Percentiles rank a stretch among this genome's conserved stretches.
Evolutionary conservation across 2,888 invertebrate species (phyloP).

Genomic region (Hydraecia micacea): DNA sequence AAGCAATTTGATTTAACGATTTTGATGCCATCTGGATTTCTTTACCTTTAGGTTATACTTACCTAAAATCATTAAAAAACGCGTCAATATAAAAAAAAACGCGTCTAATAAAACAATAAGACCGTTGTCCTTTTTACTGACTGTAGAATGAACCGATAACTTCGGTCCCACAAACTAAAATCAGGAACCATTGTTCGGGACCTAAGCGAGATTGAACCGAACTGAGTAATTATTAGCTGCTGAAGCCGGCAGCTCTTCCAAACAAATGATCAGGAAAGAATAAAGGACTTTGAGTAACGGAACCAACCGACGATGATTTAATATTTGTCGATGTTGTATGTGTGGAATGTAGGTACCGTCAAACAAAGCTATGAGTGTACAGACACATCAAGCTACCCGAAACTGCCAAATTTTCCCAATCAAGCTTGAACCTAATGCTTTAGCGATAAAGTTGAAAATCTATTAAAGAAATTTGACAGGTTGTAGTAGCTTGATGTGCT

Average conservation of each 20-base stretch:
- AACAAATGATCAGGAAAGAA: constrained; percentile 56
- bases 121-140: neutral
- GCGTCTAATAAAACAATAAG: neutral
- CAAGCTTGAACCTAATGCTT: no score
- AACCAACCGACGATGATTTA: constrained; percentile 37
- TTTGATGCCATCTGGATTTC: neutral
- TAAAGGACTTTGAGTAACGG: constrained; percentile 30
- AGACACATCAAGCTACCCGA: neutral
- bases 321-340: constrained; percentile 41
- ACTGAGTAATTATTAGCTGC: constrained; percentile 51
- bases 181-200: constrained; percentile 33
- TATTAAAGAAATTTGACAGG: no score
- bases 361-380: constrained; percentile 4
- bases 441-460: no score
- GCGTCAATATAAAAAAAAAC: no score
- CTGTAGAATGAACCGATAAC: constrained; percentile 1
- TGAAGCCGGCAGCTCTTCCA: constrained; percentile 38
- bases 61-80: neutral
- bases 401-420: no score
- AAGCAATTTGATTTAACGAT: neutral
- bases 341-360: constrained; percentile 10
- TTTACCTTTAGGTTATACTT: neutral
- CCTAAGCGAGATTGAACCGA: constrained; percentile 15
- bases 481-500: no score
- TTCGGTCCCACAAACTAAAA: constrained; percentile 6